Evolutionary conservation across 2,888 invertebrate genomes (phyloP), one percentile per base, ranked within the genome.

Genomic region (Microctonus brassicae): DNA sequence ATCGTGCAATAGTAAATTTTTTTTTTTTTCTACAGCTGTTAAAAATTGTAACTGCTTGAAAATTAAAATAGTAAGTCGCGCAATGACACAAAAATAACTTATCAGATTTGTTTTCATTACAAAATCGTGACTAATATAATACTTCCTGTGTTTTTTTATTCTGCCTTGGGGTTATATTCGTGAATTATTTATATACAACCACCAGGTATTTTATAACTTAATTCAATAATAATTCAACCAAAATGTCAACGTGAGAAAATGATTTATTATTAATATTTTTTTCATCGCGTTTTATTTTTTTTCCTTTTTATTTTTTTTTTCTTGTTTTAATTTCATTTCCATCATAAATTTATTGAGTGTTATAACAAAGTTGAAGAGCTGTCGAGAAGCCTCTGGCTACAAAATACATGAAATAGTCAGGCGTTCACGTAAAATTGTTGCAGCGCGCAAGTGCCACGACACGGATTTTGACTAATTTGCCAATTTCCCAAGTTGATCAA

Each of bases 381-480:
- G 55, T 55, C 26, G 26, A 55, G 7, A 55, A 26, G 13, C 17
- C 47, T 47, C 17, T 11, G 22, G 55, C 55, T 24, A 24, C 24
- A n/a, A n/a, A n/a, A 20, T 17, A 20, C 47, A 17, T 7, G 1
- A 47, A n/a, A 47, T 20, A 47, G 47, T 20, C 17, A 6, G 9
- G 26, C 52, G 26, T 17, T n/a, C 13, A 39, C n/a, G 36, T 17
- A 24, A 22, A 62, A 39, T 39, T 36, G 17, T 62, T 22, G n/a
- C 53, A 22, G 39, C 57, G 61, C 34, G 65, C 67, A 42, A 60
- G 62, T 69, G 62, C 29, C 20, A 71, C 66, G 73, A 74, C 74
- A 72, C 78, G 77, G 78, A 81, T 80, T 81, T 82, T 79, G 77
- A 81, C 81, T 81, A 82, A 84, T 84, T 84, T 82, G 77, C 78